Evolutionary conservation across 2,113 vertebrate genomes (phyloP).

Genomic region (Lamprotornis superbus): DNA sequence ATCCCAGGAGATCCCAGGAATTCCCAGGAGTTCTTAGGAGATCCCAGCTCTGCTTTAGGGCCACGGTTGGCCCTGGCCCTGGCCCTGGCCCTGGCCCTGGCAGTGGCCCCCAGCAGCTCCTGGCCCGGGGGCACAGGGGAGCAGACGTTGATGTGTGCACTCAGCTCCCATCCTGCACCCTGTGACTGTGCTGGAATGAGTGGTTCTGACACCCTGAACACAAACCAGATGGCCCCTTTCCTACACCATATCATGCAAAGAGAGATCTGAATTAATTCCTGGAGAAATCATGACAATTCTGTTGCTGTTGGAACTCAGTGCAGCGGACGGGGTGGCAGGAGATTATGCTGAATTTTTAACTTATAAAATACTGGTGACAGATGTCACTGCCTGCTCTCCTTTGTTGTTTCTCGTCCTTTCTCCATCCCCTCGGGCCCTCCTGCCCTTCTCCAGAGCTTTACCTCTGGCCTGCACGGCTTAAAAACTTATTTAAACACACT

Average conservation of each 20-base stretch:
- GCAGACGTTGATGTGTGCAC: conserved; percentile 54
- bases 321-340: conserved; percentile 54
- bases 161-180: conserved; percentile 47
- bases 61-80: not conserved
- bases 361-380: conserved; percentile 40
- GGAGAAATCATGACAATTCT: conserved; percentile 60
- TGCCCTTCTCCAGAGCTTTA: not conserved
- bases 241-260: conserved; percentile 63
- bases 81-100: not conserved
- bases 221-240: conserved; percentile 70
- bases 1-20: too few relatives aligned
- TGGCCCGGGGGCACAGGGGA: conserved; percentile 27
- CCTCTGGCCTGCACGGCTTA: not conserved
- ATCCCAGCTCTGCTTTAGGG: not conserved
- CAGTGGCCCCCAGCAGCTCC: not conserved
- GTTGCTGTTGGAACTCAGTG: conserved; percentile 56
- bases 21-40: too few relatives aligned
- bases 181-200: conserved; percentile 52
- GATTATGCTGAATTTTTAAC: conserved; percentile 58
- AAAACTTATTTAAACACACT: not conserved
- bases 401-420: conserved; percentile 9
- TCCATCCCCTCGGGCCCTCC: not conserved
- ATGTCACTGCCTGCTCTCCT: conserved; percentile 38
- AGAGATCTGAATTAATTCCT: conserved; percentile 67
- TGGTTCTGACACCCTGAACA: conserved; percentile 69